A percentile compares a stretch with the other conserved stretches of the same genome.
Conservation (phyloP, 1,140 invertebrate species). For the Venturia canescens region DNA sequence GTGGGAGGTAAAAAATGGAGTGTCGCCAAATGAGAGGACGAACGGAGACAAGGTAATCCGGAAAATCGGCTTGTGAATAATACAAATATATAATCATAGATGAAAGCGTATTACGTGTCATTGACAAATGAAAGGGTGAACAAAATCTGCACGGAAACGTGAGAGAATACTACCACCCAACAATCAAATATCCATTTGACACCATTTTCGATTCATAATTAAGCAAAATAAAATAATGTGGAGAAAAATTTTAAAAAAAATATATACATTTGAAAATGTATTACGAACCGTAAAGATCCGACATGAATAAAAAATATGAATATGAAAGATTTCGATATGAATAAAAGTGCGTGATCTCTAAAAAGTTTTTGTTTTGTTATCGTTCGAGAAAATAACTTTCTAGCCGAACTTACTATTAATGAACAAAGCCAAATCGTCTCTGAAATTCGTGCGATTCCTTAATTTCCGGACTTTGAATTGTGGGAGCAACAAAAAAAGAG, state of each 20-base stretch:
- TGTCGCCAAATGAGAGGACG: background rate
- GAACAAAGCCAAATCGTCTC: background rate
- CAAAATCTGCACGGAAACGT: constrained; percentile 1
- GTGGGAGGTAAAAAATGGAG: constrained; percentile 21
- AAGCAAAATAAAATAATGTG: too few species aligned
- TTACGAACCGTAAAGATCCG: background rate
- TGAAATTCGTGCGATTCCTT: background rate
- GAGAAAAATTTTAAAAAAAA: background rate
- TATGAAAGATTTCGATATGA: background rate
- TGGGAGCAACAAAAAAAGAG: background rate
- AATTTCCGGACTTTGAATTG: background rate
- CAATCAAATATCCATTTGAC: background rate
- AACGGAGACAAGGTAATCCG: constrained; percentile 15
- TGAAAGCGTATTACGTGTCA: background rate
- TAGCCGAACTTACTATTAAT: background rate
- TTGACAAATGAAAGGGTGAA: background rate
- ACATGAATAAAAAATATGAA: too few species aligned
- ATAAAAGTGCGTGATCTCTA: background rate
- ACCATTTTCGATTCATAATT: background rate
- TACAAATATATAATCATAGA: background rate
- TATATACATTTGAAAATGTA: background rate
- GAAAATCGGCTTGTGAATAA: constrained; percentile 27
- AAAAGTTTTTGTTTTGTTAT: background rate
- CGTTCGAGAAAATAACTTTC: background rate
- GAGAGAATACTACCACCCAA: background rate